Evolutionary conservation across 92 coral and sea anemone genomes (phyloP), one percentile per base, ranked within the genome.

Genomic region (Actinernus sp.): DNA sequence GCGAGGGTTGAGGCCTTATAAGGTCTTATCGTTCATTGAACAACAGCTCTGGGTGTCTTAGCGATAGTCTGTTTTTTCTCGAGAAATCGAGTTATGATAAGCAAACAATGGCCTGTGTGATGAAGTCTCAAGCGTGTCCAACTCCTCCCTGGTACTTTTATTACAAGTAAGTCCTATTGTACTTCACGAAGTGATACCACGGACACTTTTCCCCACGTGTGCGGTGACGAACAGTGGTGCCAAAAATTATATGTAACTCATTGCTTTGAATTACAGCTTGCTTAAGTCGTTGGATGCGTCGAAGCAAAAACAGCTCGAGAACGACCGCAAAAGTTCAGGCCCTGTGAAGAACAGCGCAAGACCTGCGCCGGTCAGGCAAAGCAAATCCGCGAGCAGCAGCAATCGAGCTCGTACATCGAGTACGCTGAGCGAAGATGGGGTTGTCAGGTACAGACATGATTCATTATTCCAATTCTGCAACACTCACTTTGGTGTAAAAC

Each of bases 231-330:
- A 67, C 7, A 2, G 21, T 2, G 14, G 38, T 45, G 8, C 17
- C 22, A 21, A 21, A 3, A 36, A 67, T 13, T 49, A 20, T 43
- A 22, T 62, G 27, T 31, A 27, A 22, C 8, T 51, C 53, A 12
- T 53, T 41, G 55, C 60, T 31, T 44, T 14, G 14, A 36, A 7
- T n/a, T 72, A 3, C 71, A 89, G 96, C 51, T 53, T 90, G 62
- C 74, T 90, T 4, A 85, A 76, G 61, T 75, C 96, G 23, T 72
- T 94, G 34, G 98, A 94, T 61, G 75, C 89, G 63, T 74, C 94
- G 29, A 94, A 87, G 77, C 98, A 94, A 63, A 94, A 94, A 36
- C 93, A 91, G 62, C 74, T 94, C 38, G 98, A 94, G 58, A 88
- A 91, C 47, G 97, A 87, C n/a, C 92, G 96, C 4, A 70, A 90